Evolutionary conservation across 1,140 invertebrate species (phyloP).

Genomic region (Andrena cerasifolii): DNA sequence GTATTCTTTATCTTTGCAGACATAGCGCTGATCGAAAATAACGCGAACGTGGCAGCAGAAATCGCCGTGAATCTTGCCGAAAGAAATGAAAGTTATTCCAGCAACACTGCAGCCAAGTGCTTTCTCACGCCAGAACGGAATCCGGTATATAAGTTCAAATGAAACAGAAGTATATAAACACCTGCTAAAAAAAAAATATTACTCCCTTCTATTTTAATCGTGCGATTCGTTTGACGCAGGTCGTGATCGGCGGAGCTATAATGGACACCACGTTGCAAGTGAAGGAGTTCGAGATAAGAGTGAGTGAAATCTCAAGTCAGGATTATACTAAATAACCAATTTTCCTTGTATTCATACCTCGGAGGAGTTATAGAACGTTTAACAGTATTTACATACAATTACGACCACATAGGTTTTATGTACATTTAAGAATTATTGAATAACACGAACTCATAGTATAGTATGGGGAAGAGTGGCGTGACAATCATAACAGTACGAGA

Average conservation of each 20-base stretch:
- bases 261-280: conserved; percentile 89
- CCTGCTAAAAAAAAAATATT: not conserved
- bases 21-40: conserved; percentile 95
- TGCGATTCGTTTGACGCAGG: conserved; percentile 79
- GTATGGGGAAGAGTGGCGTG: conserved; percentile 68
- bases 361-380: conserved; percentile 75
- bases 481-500: too few species aligned
- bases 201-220: conserved; percentile 9
- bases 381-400: conserved; percentile 78
- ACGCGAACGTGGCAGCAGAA: conserved; percentile 91
- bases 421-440: conserved; percentile 75
- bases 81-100: conserved; percentile 9
- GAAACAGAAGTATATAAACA: not conserved
- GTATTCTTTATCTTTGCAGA: conserved; percentile 83
- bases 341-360: conserved; percentile 79
- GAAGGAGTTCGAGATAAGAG: conserved; percentile 85
- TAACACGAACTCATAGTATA: conserved; percentile 65
- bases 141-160: conserved; percentile 64
- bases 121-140: conserved; percentile 41
- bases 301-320: conserved; percentile 82
- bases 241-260: conserved; percentile 92
- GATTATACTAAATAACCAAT: conserved; percentile 81
- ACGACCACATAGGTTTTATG: conserved; percentile 74
- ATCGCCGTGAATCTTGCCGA: conserved; percentile 88
- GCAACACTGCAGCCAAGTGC: not conserved